phyloP scores from a whole-genome alignment of 2,113 vertebrate species.

The Cariama cristata region DNA sequence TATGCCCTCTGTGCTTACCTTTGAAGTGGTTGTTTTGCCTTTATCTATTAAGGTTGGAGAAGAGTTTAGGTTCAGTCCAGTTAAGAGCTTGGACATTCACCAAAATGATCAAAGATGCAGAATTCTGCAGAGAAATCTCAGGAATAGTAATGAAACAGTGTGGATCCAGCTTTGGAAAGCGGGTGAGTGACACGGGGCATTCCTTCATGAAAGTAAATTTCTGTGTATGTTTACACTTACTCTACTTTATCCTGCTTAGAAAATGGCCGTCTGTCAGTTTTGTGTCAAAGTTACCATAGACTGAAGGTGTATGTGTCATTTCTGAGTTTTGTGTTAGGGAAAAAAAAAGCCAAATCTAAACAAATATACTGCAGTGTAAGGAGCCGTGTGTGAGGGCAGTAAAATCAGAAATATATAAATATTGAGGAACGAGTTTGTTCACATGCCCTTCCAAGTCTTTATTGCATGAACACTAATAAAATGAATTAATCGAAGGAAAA shows the following conservation, averaged over 20 bases:
- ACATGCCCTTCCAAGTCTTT: not conserved
- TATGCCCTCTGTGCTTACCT: not conserved
- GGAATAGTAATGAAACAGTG: not conserved
- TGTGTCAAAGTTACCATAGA: not conserved
- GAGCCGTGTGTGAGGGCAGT: not conserved
- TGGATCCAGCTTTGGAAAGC: not conserved
- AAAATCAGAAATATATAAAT: not conserved
- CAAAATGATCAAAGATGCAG: not conserved
- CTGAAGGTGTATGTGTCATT: not conserved
- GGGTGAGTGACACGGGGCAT: not conserved
- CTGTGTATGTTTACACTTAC: not conserved
- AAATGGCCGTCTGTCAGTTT: not conserved
- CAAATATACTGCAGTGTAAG: not conserved
- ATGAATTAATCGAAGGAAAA: not conserved
- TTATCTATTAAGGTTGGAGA: not conserved
- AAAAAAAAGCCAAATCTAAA: not conserved
- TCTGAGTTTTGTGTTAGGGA: not conserved
- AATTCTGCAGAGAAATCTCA: not conserved
- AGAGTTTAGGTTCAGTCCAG: not conserved
- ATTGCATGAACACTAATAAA: not conserved
- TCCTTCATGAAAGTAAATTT: not conserved
- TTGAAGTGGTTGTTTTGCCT: not conserved
- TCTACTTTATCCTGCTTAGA: not conserved
- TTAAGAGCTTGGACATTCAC: not conserved
- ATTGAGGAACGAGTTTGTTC: not conserved